Evolutionary conservation across 23 tunicate genomes (phyloP).

Genomic region (Clavelina lepadiformis): DNA sequence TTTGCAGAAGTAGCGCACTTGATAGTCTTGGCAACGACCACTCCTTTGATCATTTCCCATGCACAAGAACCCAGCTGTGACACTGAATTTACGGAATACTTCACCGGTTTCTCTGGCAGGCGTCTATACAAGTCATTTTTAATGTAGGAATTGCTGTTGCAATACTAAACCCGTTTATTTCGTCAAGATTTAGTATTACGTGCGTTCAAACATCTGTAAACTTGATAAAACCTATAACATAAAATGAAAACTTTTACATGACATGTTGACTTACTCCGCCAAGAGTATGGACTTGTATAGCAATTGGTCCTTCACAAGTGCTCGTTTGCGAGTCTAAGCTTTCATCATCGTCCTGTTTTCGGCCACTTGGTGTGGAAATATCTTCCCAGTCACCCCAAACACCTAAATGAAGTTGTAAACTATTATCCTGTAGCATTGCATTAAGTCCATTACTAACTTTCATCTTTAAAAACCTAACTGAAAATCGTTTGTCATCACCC

Average conservation of each 20-base stretch:
- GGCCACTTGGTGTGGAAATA: conserved; percentile 14
- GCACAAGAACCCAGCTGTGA: conserved; percentile 56
- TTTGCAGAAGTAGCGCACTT: conserved; percentile 70
- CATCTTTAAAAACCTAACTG: too few species aligned
- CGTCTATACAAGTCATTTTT: too few species aligned
- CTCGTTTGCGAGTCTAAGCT: background rate
- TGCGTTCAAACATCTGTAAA: too few species aligned
- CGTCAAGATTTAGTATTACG: too few species aligned
- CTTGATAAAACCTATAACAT: too few species aligned
- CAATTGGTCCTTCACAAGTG: conserved; percentile 59
- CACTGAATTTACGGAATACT: conserved; percentile 58
- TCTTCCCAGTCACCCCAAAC: conserved; percentile 20
- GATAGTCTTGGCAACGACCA: conserved; percentile 36
- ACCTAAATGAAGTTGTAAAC: conserved; percentile 1
- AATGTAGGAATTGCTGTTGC: conserved; percentile 1
- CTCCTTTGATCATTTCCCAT: conserved; percentile 42
- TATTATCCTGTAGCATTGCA: too few species aligned
- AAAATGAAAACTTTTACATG: too few species aligned
- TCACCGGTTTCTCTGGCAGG: conserved; percentile 86
- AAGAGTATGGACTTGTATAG: conserved; percentile 85
- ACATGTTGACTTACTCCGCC: too few species aligned
- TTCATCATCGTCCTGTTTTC: conserved; percentile 9
- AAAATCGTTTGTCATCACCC: too few species aligned
- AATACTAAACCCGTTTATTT: background rate
- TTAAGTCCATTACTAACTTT: too few species aligned